Evolutionary conservation across 2,113 vertebrate genomes (phyloP).

Genomic region (Thalassoma bifasciatum): DNA sequence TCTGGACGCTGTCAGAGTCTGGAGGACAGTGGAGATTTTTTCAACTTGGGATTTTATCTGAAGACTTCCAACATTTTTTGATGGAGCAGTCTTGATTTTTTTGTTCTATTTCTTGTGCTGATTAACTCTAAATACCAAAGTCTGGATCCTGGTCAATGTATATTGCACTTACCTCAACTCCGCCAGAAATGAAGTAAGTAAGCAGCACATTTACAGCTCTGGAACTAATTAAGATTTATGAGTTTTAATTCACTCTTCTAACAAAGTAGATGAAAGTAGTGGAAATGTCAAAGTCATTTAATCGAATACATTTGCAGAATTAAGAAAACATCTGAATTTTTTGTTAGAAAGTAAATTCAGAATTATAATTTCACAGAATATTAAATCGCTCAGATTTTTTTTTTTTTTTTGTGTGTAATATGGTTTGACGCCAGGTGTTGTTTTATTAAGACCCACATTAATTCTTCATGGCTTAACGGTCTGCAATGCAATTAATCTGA

Average conservation of each 20-base stretch:
- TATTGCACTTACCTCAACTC: conserved; percentile 72
- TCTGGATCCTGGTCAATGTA: conserved; percentile 64
- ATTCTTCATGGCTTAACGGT: conserved; percentile 30
- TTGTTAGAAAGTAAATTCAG: background rate
- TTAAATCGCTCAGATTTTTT: background rate
- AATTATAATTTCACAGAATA: background rate
- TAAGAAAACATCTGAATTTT: background rate
- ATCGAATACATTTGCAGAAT: too few species aligned
- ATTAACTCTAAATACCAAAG: conserved; percentile 68
- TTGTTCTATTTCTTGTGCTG: conserved; percentile 19
- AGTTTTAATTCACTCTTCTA: background rate
- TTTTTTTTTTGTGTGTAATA: background rate
- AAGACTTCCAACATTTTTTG: conserved; percentile 46
- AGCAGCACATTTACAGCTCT: conserved; percentile 1
- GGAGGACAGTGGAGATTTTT: conserved; percentile 58
- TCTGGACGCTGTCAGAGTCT: conserved; percentile 62
- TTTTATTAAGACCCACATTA: conserved; percentile 37
- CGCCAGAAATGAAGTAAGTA: conserved; percentile 80
- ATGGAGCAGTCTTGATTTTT: conserved; percentile 59
- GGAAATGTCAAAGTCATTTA: background rate
- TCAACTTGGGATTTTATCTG: conserved; percentile 45
- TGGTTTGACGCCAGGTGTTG: conserved; percentile 6
- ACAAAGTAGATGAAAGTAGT: background rate
- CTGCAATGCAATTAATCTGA: conserved; percentile 62
- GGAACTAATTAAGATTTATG: background rate